Percentiles rank a stretch among this genome's conserved stretches.
Evolutionary conservation across 2,797 vertebrate genomes (phyloP).

Genomic region (Enteromius viviparus): DNA sequence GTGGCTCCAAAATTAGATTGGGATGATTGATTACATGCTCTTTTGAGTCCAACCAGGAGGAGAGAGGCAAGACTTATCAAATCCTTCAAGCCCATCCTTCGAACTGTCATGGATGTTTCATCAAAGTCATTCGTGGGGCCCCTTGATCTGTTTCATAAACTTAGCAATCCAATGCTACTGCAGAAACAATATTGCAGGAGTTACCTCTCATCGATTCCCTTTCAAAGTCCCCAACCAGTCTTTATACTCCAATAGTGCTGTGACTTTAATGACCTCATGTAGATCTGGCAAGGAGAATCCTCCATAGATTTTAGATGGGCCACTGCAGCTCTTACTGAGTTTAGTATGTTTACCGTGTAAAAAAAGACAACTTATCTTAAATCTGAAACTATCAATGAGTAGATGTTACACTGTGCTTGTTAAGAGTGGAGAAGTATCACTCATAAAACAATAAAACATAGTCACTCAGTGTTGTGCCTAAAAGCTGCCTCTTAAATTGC

Average conservation of each 20-base stretch:
- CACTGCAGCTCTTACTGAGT: background rate
- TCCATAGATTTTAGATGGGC: slow-evolving; percentile 10
- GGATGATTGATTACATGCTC: slow-evolving; percentile 66
- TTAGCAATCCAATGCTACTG: slow-evolving; percentile 53
- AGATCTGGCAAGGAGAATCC: slow-evolving; percentile 21
- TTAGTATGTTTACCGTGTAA: background rate
- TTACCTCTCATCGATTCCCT: slow-evolving; percentile 71
- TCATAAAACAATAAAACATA: background rate
- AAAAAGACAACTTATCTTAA: slow-evolving; percentile 8
- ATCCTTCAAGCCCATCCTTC: slow-evolving; percentile 63
- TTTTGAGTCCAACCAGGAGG: slow-evolving; percentile 67
- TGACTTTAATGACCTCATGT: slow-evolving; percentile 35
- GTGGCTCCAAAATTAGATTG: slow-evolving; percentile 60
- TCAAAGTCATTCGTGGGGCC: slow-evolving; percentile 65
- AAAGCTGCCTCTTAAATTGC: background rate
- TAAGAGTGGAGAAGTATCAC: background rate
- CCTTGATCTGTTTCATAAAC: slow-evolving; percentile 63
- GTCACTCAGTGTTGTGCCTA: background rate
- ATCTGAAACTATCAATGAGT: background rate
- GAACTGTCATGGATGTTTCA: slow-evolving; percentile 70
- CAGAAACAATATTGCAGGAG: slow-evolving; percentile 67
- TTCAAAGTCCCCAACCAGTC: slow-evolving; percentile 56
- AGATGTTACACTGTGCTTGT: background rate
- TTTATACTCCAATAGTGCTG: slow-evolving; percentile 59
- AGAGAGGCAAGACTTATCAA: slow-evolving; percentile 63